Percentiles rank a stretch among this genome's conserved stretches.
phyloP scores from a whole-genome alignment of 2,113 vertebrate species.

The Neodontobutis hainanensis region DNA sequence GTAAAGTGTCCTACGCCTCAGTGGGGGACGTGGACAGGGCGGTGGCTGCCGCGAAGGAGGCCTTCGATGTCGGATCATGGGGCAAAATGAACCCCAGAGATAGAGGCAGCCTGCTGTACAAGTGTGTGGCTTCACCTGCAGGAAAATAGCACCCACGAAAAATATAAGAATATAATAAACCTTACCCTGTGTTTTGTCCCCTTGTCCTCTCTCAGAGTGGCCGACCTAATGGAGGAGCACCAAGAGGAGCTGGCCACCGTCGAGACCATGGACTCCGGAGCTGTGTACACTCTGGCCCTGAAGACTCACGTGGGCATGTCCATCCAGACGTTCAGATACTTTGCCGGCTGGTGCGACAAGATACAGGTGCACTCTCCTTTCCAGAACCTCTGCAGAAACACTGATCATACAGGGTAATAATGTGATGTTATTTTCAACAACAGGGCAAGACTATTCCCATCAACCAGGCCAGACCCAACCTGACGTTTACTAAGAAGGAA shows the following conservation, averaged over 20 bases:
- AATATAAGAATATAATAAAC: too few relatives aligned
- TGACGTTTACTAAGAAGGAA: conserved; percentile 82
- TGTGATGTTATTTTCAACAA: neutral
- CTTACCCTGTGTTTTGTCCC: neutral
- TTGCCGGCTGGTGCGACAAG: conserved; percentile 86
- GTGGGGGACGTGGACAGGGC: conserved; percentile 82
- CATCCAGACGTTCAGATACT: conserved; percentile 85
- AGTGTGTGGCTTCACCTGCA: conserved; percentile 56
- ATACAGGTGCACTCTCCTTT: conserved; percentile 72
- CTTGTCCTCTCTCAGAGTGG: conserved; percentile 64
- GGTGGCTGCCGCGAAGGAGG: conserved; percentile 80
- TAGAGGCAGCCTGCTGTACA: conserved; percentile 79
- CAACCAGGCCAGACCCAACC: conserved; percentile 84
- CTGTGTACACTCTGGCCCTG: conserved; percentile 83
- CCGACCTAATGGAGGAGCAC: conserved; percentile 84
- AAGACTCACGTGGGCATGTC: conserved; percentile 87
- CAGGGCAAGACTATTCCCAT: conserved; percentile 85
- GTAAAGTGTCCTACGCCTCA: conserved; percentile 80
- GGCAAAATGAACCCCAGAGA: conserved; percentile 85
- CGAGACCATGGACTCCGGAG: conserved; percentile 82
- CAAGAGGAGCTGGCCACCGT: conserved; percentile 85
- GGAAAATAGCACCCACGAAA: neutral
- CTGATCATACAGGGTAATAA: neutral
- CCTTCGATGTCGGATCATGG: conserved; percentile 81
- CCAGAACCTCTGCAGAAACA: neutral